Percentiles rank a stretch among this genome's conserved stretches.
Conservation (phyloP, 2,797 vertebrate species). For the Neomorphus geoffroyi region DNA sequence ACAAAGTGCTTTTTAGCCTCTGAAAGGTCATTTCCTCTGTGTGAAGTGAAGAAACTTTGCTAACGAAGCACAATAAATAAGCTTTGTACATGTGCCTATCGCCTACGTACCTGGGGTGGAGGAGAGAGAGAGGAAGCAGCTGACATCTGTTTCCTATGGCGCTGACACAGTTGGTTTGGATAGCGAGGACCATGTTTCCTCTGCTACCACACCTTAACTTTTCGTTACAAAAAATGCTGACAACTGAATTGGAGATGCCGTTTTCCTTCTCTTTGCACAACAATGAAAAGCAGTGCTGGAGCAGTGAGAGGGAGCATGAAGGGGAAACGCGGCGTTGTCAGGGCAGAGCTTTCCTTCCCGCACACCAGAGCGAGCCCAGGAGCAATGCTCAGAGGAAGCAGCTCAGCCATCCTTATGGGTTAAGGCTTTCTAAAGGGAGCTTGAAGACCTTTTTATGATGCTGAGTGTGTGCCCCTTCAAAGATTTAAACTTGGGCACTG, state of each 20-base stretch:
- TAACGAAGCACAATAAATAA: neutral
- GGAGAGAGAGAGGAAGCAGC: conserved; percentile 3
- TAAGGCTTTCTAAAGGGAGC: neutral
- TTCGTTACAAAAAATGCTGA: neutral
- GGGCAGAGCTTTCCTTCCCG: neutral
- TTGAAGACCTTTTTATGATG: neutral
- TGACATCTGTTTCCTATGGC: conserved; percentile 45
- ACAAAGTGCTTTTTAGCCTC: neutral
- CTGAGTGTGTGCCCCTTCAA: neutral
- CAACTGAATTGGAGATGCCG: neutral
- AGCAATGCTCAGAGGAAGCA: neutral
- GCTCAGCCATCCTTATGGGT: neutral
- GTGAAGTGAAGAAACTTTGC: neutral
- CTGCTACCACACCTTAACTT: conserved; percentile 43
- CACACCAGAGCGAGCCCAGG: accelerated
- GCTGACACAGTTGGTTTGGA: neutral
- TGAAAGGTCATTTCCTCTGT: neutral
- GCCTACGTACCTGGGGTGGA: neutral
- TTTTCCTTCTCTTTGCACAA: neutral
- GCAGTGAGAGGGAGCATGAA: neutral
- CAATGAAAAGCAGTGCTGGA: neutral
- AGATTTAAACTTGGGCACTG: neutral
- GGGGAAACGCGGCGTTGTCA: neutral
- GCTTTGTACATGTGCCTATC: neutral
- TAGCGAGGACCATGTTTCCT: conserved; percentile 52